Percentiles rank a stretch among this genome's conserved stretches.
Conservation (phyloP, 2,797 vertebrate species). For the Melanotaenia parkinsoni region DNA sequence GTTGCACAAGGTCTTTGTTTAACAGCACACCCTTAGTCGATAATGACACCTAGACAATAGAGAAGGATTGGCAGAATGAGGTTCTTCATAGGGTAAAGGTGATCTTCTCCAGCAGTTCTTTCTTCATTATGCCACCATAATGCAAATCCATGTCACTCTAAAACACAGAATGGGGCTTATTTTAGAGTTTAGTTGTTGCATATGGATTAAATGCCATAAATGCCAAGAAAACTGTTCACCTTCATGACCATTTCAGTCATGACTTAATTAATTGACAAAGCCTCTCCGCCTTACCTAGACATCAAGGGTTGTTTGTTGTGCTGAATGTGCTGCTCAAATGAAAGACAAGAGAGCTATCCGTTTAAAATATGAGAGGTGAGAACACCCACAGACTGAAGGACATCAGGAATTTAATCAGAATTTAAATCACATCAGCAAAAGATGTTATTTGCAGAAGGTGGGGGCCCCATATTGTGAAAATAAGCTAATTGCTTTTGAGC, state of each 20-base stretch:
- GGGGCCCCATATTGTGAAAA: slow-evolving; percentile 63
- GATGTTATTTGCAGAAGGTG: slow-evolving; percentile 67
- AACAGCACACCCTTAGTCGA: slow-evolving; percentile 53
- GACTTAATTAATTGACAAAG: slow-evolving; percentile 47
- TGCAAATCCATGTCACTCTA: slow-evolving; percentile 49
- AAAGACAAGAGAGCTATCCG: slow-evolving; percentile 26
- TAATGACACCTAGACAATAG: slow-evolving; percentile 60
- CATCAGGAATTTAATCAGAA: slow-evolving; percentile 82
- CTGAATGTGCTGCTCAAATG: slow-evolving; percentile 37
- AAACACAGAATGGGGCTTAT: slow-evolving; percentile 13
- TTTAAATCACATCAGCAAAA: slow-evolving; percentile 83
- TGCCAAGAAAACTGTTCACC: slow-evolving; percentile 40
- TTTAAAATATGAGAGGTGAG: slow-evolving; percentile 51
- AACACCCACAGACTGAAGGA: slow-evolving; percentile 73
- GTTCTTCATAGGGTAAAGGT: slow-evolving; percentile 34
- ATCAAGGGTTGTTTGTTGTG: slow-evolving; percentile 22
- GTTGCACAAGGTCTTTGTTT: slow-evolving; percentile 59
- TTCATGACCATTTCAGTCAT: slow-evolving; percentile 42
- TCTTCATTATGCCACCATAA: slow-evolving; percentile 44
- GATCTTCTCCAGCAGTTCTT: slow-evolving; percentile 41
- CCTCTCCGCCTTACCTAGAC: slow-evolving; percentile 7
- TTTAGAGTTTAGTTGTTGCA: slow-evolving; percentile 20
- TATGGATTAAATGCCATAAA: slow-evolving; percentile 48
- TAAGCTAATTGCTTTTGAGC: slow-evolving; percentile 75
- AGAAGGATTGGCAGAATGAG: slow-evolving; percentile 42